phyloP scores from a whole-genome alignment of 1,140 invertebrate species.

The Zaprionus lachaisei region DNA sequence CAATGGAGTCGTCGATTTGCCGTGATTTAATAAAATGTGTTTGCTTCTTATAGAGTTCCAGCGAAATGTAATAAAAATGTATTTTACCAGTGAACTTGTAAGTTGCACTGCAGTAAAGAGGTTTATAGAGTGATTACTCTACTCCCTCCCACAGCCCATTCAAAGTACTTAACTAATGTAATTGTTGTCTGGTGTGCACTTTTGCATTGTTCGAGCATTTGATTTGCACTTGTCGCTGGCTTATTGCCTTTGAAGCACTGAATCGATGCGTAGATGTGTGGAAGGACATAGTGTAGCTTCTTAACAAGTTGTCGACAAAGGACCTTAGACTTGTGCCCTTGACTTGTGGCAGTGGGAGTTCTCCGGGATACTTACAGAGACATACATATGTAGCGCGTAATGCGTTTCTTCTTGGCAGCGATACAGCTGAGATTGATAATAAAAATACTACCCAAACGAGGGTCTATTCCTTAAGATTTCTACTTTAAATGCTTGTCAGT shows the following conservation, averaged over 20 bases:
- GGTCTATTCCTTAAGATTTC: constrained; percentile 2
- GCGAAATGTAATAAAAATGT: not conserved
- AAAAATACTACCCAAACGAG: not conserved
- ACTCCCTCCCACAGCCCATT: not conserved
- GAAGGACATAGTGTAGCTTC: not conserved
- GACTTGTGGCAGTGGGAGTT: constrained; percentile 6
- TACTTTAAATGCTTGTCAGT: no score
- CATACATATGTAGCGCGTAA: not conserved
- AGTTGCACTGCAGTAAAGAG: not conserved
- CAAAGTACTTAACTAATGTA: constrained; percentile 2
- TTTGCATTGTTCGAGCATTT: constrained; percentile 8
- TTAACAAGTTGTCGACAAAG: constrained; percentile 16
- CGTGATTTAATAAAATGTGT: not conserved
- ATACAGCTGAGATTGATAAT: constrained; percentile 16
- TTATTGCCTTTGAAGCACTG: not conserved
- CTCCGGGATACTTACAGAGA: not conserved
- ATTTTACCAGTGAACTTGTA: not conserved
- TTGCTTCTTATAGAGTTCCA: not conserved
- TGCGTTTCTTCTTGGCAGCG: constrained; percentile 3
- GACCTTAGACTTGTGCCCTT: constrained; percentile 18
- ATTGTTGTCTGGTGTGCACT: constrained; percentile 9
- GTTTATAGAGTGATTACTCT: not conserved
- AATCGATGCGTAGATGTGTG: constrained; percentile 3
- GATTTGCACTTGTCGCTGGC: not conserved
- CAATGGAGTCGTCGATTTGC: not conserved